Evolutionary conservation across 2,113 vertebrate species (phyloP), one percentile per base, ranked within the genome.

Genomic region (Bothrops jararaca): DNA sequence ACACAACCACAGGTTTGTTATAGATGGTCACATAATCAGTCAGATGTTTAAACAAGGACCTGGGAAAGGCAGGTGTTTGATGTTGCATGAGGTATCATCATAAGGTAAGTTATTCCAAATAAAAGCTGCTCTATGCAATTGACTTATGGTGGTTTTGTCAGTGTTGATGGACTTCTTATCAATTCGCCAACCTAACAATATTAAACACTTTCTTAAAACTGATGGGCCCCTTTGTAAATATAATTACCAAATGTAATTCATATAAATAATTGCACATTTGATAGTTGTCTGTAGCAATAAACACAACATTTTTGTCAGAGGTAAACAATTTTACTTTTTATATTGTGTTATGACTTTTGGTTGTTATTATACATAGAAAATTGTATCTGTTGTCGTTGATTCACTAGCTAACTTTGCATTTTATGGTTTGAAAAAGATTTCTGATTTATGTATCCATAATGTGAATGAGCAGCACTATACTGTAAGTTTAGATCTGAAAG

Each of bases 291-390:
- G 1, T 42, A 57, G 5, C 26, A 93, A 56, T 54, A 91, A 91
- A 11, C 6, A 90, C 90, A 86, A 95, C 92, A 92, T 86, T 86
- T 88, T 95, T 95, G 94, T 57, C 64, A 58, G 53, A 94, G 94
- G 86, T 93, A 95, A 96, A 92, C 92, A 93, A 89, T 52, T 50
- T 52, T 52, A 23, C 0, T 34, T 95, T 93, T 86, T 94, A 52
- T 90, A 42, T 85, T 85, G 50, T 53, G 24, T 52, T 34, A 24
- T 89, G 64, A 69, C 54, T 80, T 56, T 56, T 91, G 29, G 12
- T 87, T n/a, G 5, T 2, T 80, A 80, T 80, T 39, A 87, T n/a
- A 53, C 26, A n/a, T 26, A 56, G 86, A 88, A 85, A 94, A 95
- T 92, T 54, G 11, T 22, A n/a, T 93, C 94, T 92, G 86, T 89